Conservation (phyloP, 2,113 vertebrate genomes). For the Naja naja region DNA sequence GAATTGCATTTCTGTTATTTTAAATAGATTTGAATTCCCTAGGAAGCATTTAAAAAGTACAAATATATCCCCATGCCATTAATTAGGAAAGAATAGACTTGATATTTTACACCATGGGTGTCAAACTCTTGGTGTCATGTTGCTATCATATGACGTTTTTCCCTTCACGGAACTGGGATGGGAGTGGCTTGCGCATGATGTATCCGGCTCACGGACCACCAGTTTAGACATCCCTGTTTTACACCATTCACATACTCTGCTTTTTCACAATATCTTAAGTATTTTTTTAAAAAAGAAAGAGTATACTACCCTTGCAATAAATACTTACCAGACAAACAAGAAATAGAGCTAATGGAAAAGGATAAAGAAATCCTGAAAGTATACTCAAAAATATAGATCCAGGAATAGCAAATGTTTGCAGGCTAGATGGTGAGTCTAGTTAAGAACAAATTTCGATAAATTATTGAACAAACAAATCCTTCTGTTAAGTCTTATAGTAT, state of each 20-base stretch:
- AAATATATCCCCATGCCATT: not conserved
- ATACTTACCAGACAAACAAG: conserved; percentile 95
- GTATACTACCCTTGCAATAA: not conserved
- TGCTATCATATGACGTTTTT: not conserved
- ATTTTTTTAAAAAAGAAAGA: not conserved
- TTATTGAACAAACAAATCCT: not conserved
- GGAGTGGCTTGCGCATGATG: not conserved
- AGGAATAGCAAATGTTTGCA: conserved; percentile 97
- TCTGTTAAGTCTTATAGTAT: not conserved
- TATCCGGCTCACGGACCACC: fast-evolving
- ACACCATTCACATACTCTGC: not conserved
- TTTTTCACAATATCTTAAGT: not conserved
- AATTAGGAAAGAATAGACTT: not conserved
- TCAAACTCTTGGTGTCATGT: not conserved
- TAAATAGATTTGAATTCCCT: not conserved
- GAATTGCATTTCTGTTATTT: not conserved
- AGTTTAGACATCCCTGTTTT: not conserved
- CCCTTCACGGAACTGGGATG: not conserved
- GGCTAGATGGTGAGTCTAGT: conserved; percentile 72
- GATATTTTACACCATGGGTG: not conserved
- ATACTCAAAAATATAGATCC: conserved; percentile 98
- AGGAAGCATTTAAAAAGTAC: not conserved
- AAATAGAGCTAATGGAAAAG: conserved; percentile 93
- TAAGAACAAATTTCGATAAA: conserved; percentile 69
- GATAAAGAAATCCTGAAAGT: conserved; percentile 97